These are phyloP conservation scores for Zoanthus solanderi DNA, from an alignment of 92 coral and sea anemone species.

Conservation along the genomic window DNA sequence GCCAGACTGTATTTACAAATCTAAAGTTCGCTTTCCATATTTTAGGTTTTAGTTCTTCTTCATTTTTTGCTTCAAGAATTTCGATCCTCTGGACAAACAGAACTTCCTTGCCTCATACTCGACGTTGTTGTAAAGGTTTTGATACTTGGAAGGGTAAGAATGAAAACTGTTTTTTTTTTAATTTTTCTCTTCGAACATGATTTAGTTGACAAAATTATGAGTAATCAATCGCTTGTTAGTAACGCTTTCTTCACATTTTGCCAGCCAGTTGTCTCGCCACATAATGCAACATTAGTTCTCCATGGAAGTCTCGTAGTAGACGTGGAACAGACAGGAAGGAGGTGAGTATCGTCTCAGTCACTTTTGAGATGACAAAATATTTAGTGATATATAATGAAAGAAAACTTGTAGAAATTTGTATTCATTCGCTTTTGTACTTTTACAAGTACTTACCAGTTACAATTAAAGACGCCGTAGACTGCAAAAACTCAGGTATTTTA, in stretches of 20 bases:
- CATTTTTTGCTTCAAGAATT: constrained; percentile 70
- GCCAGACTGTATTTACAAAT: no score
- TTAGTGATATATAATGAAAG: no score
- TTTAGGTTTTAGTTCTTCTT: constrained; percentile 75
- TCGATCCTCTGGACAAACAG: constrained; percentile 13
- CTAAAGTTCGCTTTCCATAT: neutral
- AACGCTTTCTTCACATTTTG: neutral
- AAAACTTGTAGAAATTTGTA: no score
- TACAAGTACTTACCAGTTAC: no score
- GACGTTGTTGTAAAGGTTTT: constrained; percentile 70
- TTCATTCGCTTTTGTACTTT: no score
- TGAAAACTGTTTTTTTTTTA: neutral
- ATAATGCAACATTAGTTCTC: constrained; percentile 72
- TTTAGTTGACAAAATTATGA: no score
- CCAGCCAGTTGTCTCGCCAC: constrained; percentile 71
- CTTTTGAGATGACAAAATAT: neutral
- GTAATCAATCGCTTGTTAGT: no score
- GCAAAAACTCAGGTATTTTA: no score
- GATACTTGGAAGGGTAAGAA: constrained; percentile 71
- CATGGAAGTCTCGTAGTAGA: constrained; percentile 70
- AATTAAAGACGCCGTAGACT: no score
- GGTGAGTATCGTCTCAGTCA: constrained; percentile 16
- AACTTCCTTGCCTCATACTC: constrained; percentile 46
- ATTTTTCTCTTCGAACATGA: neutral
- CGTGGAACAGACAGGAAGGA: constrained; percentile 5